phyloP scores from a whole-genome alignment of 1,140 invertebrate species.

The Aphelenchoides avenae region DNA sequence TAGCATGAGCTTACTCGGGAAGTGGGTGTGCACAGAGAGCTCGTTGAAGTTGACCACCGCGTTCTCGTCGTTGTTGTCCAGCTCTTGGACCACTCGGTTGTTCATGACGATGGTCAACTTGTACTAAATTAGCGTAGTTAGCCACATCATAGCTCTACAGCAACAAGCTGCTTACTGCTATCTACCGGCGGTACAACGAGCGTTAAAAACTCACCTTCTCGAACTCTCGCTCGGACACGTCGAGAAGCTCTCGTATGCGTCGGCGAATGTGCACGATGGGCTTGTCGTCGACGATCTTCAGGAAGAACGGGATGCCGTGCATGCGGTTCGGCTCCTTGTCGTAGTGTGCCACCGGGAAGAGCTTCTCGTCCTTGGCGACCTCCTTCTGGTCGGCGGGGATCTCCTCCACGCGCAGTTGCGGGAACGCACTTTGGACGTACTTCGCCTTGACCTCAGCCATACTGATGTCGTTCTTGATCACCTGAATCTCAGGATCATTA shows the following conservation, averaged over 20 bases:
- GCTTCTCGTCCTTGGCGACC: constrained; percentile 74
- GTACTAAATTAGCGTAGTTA: too few species aligned
- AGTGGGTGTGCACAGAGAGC: constrained; percentile 52
- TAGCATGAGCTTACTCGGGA: constrained; percentile 31
- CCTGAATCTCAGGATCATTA: too few species aligned
- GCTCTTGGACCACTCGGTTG: constrained; percentile 68
- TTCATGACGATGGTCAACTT: constrained; percentile 82
- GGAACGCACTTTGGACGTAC: too few species aligned
- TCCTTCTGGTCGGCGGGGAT: constrained; percentile 80
- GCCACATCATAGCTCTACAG: constrained; percentile 56
- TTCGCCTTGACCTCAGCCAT: too few species aligned
- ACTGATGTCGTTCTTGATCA: too few species aligned
- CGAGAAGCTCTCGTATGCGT: constrained; percentile 84
- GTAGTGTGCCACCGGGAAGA: constrained; percentile 95
- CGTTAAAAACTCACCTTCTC: constrained; percentile 69
- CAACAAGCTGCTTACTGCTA: not conserved
- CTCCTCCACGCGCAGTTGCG: constrained; percentile 92
- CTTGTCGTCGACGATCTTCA: constrained; percentile 82
- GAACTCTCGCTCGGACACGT: constrained; percentile 94
- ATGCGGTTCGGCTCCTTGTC: constrained; percentile 92
- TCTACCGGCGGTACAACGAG: not conserved
- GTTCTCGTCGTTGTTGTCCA: constrained; percentile 74
- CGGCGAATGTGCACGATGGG: constrained; percentile 81
- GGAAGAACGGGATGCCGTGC: constrained; percentile 94
- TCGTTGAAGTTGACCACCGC: constrained; percentile 71